These are phyloP conservation scores for Eucera pruinosa DNA, from an alignment of 2,888 invertebrate genomes.

Conservation along the genomic window DNA sequence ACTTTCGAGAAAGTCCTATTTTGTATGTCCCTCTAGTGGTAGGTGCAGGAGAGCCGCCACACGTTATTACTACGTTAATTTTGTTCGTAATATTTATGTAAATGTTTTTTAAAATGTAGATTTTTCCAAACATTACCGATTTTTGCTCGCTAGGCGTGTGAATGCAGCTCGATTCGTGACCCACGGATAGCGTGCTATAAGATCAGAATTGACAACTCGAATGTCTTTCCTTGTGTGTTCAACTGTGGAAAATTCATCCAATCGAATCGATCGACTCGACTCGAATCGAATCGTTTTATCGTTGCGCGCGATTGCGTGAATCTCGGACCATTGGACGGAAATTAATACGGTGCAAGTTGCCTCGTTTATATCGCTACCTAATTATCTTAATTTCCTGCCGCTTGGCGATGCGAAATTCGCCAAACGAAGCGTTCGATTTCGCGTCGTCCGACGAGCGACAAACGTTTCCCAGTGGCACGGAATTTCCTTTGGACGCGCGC, in stretches of 20 bases:
- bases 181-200: too few relatives aligned
- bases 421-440: not conserved
- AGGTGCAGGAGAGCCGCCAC: too few relatives aligned
- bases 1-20: too few relatives aligned
- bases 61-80: too few relatives aligned
- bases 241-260: not conserved
- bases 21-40: too few relatives aligned
- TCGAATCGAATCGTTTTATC: slow-evolving; percentile 21
- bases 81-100: too few relatives aligned
- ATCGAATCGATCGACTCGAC: slow-evolving; percentile 5
- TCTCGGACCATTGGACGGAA: slow-evolving; percentile 20
- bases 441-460: not conserved
- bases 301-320: slow-evolving; percentile 5
- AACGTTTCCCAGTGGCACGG: not conserved
- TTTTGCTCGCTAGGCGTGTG: too few relatives aligned
- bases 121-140: too few relatives aligned
- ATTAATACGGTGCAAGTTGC: slow-evolving; percentile 24
- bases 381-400: slow-evolving; percentile 36
- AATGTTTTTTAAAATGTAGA: too few relatives aligned
- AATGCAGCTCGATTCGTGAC: too few relatives aligned
- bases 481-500: too few relatives aligned
- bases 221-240: not conserved
- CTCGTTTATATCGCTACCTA: slow-evolving; percentile 14
- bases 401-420: slow-evolving; percentile 5
- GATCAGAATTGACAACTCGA: too few relatives aligned